Evolutionary conservation across 2,797 vertebrate species (phyloP).

Genomic region (Erithacus rubecula): DNA sequence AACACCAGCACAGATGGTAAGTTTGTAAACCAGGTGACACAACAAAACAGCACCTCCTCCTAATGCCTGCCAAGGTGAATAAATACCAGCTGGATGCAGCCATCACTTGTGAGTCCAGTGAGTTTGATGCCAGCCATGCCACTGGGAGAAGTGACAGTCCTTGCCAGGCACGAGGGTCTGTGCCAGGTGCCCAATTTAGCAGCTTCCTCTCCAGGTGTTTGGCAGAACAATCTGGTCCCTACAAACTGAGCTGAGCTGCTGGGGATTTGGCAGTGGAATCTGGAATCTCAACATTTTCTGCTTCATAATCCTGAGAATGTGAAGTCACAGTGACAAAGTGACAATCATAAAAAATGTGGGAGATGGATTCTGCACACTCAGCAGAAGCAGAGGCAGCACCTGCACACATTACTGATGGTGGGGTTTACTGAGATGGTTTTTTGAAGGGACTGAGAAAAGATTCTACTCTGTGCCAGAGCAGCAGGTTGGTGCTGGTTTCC

Average conservation of each 20-base stretch:
- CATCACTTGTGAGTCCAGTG: not conserved
- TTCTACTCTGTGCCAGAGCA: not conserved
- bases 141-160: not conserved
- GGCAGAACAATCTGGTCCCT: not conserved
- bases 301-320: fast-evolving
- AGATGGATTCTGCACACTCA: not conserved
- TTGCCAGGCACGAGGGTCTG: not conserved
- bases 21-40: too few species aligned
- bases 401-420: not conserved
- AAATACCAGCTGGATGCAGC: not conserved
- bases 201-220: not conserved
- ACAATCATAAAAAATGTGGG: not conserved
- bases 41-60: too few species aligned
- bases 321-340: not conserved
- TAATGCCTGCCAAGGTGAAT: not conserved
- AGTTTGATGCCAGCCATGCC: not conserved
- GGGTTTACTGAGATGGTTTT: not conserved
- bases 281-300: not conserved
- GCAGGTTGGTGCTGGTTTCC: not conserved
- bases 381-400: not conserved
- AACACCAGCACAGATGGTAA: too few species aligned
- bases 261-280: too few species aligned
- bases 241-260: fast-evolving
- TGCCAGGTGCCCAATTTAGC: not conserved
- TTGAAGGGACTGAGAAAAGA: not conserved